Conservation (phyloP, 2,888 invertebrate genomes). For the Sesamia inferens region DNA sequence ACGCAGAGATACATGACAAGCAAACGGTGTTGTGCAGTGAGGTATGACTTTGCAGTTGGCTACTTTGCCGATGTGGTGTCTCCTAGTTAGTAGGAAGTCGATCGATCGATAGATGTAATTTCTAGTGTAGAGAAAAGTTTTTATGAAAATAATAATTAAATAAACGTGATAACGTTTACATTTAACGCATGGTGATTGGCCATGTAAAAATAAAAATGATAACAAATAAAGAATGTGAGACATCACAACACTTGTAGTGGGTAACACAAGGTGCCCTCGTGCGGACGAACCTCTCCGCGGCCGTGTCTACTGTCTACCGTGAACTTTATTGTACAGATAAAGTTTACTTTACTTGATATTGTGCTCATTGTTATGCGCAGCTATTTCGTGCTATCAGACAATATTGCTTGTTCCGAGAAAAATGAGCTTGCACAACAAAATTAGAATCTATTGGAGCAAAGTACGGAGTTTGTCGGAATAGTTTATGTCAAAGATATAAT, state of each 20-base stretch:
- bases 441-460: conserved; percentile 30
- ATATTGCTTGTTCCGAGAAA: conserved; percentile 46
- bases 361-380: conserved; percentile 48
- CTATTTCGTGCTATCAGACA: conserved; percentile 31
- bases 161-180: too few species aligned
- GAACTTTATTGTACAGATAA: conserved; percentile 49
- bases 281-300: neutral
- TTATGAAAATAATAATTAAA: too few species aligned
- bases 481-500: conserved; percentile 3
- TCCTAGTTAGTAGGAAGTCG: too few species aligned
- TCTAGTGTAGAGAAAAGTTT: too few species aligned
- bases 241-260: neutral
- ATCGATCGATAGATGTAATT: too few species aligned
- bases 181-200: too few species aligned
- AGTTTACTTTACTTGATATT: conserved; percentile 49
- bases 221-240: neutral
- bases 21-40: too few species aligned
- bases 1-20: too few species aligned
- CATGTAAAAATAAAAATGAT: neutral
- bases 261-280: neutral
- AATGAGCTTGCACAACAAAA: conserved; percentile 27
- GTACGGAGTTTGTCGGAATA: conserved; percentile 4
- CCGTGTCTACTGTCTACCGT: conserved; percentile 16
- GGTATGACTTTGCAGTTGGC: too few species aligned
- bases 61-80: too few species aligned